Conservation (phyloP, 2,888 invertebrate species). For the Microchrysa polita region DNA sequence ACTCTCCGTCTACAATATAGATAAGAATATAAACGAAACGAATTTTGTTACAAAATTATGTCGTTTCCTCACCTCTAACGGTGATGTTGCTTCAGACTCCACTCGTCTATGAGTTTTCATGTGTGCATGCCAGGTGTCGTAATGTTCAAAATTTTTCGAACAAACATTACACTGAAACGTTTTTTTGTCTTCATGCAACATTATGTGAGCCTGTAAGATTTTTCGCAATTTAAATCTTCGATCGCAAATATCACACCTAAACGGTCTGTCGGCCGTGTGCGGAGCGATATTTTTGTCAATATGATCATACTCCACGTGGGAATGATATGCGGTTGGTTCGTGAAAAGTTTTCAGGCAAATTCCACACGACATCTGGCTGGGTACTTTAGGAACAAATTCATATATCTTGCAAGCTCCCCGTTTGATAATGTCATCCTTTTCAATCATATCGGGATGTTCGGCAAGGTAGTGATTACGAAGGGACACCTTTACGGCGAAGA, state of each 20-base stretch:
- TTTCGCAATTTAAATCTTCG: conserved; percentile 58
- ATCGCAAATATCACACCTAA: conserved; percentile 53
- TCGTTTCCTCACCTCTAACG: too few species aligned
- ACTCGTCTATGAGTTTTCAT: conserved; percentile 61
- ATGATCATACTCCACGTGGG: not conserved
- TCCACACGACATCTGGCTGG: not conserved
- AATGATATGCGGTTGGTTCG: not conserved
- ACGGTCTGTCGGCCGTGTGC: conserved; percentile 55
- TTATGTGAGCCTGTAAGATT: conserved; percentile 58
- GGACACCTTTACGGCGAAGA: too few species aligned
- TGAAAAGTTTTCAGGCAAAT: not conserved
- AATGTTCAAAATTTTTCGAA: conserved; percentile 58
- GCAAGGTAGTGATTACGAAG: too few species aligned
- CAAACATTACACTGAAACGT: conserved; percentile 60
- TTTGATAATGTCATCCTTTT: too few species aligned
- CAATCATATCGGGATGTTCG: too few species aligned
- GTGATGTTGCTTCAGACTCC: too few species aligned
- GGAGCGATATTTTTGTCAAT: not conserved
- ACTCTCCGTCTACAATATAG: too few species aligned
- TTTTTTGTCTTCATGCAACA: conserved; percentile 57
- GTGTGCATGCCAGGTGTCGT: conserved; percentile 61
- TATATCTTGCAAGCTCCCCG: too few species aligned
- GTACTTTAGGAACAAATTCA: too few species aligned
- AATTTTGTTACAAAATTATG: too few species aligned
- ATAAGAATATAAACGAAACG: too few species aligned